These are phyloP conservation scores for Cephus nigrinus DNA, from an alignment of 2,888 invertebrate genomes.

Conservation along the genomic window DNA sequence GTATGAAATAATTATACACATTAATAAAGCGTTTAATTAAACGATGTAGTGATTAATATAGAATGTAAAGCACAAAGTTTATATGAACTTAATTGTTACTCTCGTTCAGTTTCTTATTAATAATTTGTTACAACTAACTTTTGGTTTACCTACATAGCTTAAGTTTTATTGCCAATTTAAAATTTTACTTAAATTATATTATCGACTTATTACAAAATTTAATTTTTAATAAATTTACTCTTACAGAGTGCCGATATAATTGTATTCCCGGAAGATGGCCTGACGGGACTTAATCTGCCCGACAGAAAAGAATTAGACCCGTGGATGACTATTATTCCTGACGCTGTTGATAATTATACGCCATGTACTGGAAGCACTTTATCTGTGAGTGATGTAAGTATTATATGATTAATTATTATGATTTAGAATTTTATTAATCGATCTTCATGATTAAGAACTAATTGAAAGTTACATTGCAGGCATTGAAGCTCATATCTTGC, in stretches of 20 bases:
- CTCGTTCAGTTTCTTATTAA: neutral
- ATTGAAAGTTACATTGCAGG: neutral
- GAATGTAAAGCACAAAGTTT: neutral
- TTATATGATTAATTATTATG: neutral
- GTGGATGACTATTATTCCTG: constrained; percentile 46
- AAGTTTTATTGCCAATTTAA: neutral
- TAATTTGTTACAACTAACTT: no score
- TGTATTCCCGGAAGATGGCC: constrained; percentile 70
- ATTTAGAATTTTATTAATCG: neutral
- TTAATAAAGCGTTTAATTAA: neutral
- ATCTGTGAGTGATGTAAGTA: constrained; percentile 35
- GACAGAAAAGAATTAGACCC: constrained; percentile 41
- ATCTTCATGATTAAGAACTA: neutral
- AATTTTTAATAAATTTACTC: neutral
- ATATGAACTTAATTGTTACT: neutral
- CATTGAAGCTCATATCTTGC: constrained; percentile 61
- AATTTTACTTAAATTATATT: neutral
- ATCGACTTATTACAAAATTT: neutral
- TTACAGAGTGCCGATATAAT: constrained; percentile 69
- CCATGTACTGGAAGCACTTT: constrained; percentile 36
- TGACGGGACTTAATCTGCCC: constrained; percentile 56
- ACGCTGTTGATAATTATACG: constrained; percentile 32
- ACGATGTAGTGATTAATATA: neutral
- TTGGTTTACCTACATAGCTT: no score
- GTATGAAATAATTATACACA: neutral